Conservation (phyloP, 1,140 invertebrate species). For the Achroia grisella region DNA sequence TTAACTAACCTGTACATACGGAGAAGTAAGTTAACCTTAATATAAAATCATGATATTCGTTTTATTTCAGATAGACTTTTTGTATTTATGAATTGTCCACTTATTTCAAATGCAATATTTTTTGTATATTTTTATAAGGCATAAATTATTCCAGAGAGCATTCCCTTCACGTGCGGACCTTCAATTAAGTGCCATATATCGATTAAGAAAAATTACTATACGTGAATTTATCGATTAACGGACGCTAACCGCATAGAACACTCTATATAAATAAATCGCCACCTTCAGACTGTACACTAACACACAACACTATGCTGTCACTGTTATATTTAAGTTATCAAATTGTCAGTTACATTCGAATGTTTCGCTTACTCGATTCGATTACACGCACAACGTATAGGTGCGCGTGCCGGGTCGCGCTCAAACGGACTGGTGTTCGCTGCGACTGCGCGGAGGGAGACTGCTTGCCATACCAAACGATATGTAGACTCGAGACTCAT, state of each 20-base stretch:
- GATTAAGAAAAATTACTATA: constrained; percentile 1
- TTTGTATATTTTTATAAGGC: no score
- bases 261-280: constrained; percentile 11
- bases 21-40: no score
- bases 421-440: constrained; percentile 32
- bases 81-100: no score
- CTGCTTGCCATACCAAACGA: constrained; percentile 3
- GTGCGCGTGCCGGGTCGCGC: constrained; percentile 57
- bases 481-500: constrained; percentile 25
- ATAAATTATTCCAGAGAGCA: background rate
- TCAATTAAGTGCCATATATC: constrained; percentile 2
- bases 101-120: no score
- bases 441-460: constrained; percentile 33
- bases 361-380: constrained; percentile 32
- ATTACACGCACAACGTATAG: constrained; percentile 26
- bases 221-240: constrained; percentile 6
- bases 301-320: constrained; percentile 19
- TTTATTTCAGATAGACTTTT: no score
- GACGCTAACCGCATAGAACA: constrained; percentile 19
- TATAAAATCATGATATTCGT: no score
- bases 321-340: constrained; percentile 2
- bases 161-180: constrained; percentile 1
- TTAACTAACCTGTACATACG: no score
- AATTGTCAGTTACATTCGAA: constrained; percentile 31
- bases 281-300: constrained; percentile 9